Conservation (phyloP, 2,113 vertebrate species). For the Cephalopterus ornatus region DNA sequence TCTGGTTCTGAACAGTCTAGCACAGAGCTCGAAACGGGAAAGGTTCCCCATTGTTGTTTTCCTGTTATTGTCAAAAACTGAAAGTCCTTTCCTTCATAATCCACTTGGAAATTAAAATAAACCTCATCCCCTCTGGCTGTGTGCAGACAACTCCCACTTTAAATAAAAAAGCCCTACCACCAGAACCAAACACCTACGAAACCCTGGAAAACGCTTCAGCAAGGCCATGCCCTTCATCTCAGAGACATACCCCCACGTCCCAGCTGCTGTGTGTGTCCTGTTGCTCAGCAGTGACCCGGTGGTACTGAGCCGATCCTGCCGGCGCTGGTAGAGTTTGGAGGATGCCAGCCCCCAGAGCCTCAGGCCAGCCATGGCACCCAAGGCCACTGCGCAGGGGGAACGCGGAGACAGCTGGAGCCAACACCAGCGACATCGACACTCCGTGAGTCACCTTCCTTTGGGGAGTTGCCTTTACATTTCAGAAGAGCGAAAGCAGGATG, state of each 20-base stretch:
- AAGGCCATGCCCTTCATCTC: neutral
- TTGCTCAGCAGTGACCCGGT: neutral
- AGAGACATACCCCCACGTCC: conserved; percentile 48
- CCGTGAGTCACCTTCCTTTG: conserved; percentile 58
- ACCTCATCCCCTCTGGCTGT: neutral
- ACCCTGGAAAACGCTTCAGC: neutral
- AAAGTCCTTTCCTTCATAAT: conserved; percentile 10
- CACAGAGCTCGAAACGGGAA: neutral
- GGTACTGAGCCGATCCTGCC: conserved; percentile 57
- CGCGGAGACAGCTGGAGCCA: neutral
- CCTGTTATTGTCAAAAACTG: conserved; percentile 65
- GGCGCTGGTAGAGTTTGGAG: conserved; percentile 67
- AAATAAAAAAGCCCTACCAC: neutral
- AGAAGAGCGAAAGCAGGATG: conserved; percentile 13
- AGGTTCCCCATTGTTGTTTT: conserved; percentile 29
- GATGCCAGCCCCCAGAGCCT: conserved; percentile 52
- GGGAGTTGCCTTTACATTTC: neutral
- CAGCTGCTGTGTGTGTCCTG: neutral
- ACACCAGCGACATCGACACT: neutral
- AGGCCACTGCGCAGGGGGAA: neutral
- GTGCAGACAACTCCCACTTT: neutral
- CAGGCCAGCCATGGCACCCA: conserved; percentile 56
- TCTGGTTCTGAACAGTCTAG: neutral
- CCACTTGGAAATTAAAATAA: conserved; percentile 13
- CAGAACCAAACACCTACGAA: neutral